phyloP scores from a whole-genome alignment of 1,140 invertebrate genomes.

The Micrasema longulum region DNA sequence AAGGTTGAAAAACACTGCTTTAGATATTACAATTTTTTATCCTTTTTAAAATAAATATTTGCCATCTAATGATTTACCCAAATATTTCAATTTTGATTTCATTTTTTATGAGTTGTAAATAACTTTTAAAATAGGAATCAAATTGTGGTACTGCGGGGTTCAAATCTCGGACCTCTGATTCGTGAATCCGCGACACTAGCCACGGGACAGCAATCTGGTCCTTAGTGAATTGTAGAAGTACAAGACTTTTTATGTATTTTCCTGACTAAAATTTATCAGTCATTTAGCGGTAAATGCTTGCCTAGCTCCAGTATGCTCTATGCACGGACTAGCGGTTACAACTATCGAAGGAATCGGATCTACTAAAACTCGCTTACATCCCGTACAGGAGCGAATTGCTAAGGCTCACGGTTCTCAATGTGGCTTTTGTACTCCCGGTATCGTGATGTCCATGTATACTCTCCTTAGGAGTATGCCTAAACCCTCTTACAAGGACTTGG shows the following conservation, averaged over 20 bases:
- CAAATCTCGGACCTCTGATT: no score
- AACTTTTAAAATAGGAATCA: no score
- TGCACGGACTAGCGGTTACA: conserved; percentile 88
- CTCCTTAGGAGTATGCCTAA: conserved; percentile 76
- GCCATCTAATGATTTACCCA: no score
- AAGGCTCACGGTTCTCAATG: conserved; percentile 92
- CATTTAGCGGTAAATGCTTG: conserved; percentile 93
- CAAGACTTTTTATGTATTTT: neutral
- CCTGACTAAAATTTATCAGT: conserved; percentile 64
- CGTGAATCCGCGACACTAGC: no score
- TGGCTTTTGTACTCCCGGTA: conserved; percentile 92
- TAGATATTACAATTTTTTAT: no score
- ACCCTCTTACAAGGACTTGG: conserved; percentile 77
- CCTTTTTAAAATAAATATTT: no score
- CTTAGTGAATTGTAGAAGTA: no score
- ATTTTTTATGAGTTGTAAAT: no score
- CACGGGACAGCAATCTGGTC: no score
- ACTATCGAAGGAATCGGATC: conserved; percentile 91
- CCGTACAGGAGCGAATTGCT: conserved; percentile 88
- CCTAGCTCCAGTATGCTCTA: conserved; percentile 82
- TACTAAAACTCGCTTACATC: conserved; percentile 78
- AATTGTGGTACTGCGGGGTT: no score
- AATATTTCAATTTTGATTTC: no score
- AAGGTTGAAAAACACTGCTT: no score
- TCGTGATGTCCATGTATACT: conserved; percentile 95